These are phyloP conservation scores for Aphis craccivora DNA, from an alignment of 1,140 invertebrate genomes.

Conservation along the genomic window DNA sequence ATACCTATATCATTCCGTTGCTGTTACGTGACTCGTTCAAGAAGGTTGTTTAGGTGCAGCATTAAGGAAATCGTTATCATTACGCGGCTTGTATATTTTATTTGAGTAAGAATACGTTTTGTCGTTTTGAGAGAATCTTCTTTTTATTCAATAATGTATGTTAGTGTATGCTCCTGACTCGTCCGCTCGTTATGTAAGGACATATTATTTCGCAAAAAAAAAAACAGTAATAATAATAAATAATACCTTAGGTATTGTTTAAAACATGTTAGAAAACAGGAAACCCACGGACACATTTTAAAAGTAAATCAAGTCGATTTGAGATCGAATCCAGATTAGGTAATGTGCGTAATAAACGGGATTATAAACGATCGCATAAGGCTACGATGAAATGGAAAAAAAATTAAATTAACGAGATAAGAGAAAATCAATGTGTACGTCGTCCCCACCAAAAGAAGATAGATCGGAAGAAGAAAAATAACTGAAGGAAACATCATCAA, in stretches of 20 bases:
- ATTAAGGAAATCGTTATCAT: constrained; percentile 25
- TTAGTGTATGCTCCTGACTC: not conserved
- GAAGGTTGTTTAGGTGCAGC: not conserved
- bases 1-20: not conserved
- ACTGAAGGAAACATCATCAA: not conserved
- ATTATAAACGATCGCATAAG: not conserved
- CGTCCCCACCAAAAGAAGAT: not conserved
- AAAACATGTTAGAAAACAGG: constrained; percentile 34
- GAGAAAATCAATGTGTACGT: not conserved
- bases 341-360: constrained; percentile 27
- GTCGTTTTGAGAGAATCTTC: not conserved
- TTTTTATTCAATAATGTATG: not conserved
- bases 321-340: constrained; percentile 28
- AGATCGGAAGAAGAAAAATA: not conserved
- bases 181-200: not conserved
- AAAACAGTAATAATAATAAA: constrained; percentile 18
- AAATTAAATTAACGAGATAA: constrained; percentile 15
- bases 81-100: not conserved
- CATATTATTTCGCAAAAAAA: constrained; percentile 18
- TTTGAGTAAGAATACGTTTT: not conserved
- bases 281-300: not conserved
- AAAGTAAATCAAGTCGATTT: constrained; percentile 39
- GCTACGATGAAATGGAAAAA: constrained; percentile 1
- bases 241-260: constrained; percentile 9
- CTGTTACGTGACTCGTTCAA: not conserved